Conservation (phyloP, 2,888 invertebrate genomes). For the Ophion obscuratus region DNA sequence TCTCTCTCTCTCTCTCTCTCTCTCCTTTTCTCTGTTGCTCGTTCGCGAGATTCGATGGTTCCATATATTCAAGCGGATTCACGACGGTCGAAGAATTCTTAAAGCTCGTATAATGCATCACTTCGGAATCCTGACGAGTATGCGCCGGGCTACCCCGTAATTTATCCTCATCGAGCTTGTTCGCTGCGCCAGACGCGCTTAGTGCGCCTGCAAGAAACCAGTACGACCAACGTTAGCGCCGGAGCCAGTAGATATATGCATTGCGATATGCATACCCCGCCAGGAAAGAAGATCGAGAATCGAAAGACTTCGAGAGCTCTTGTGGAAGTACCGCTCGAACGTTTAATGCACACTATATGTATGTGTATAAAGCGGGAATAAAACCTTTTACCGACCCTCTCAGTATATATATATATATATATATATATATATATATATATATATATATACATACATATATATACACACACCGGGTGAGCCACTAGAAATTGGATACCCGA, state of each 20-base stretch:
- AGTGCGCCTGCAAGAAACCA: conserved; percentile 43
- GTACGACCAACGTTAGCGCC: conserved; percentile 58
- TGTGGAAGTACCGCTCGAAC: conserved; percentile 36
- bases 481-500: too few species aligned
- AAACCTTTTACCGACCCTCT: too few species aligned
- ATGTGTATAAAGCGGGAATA: too few species aligned
- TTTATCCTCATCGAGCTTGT: conserved; percentile 56
- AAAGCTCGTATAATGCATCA: conserved; percentile 22
- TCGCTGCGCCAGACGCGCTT: conserved; percentile 53
- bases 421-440: too few species aligned
- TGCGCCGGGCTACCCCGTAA: conserved; percentile 34
- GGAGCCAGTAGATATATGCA: conserved; percentile 5
- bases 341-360: conserved; percentile 7
- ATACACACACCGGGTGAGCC: too few species aligned
- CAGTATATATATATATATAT: too few species aligned
- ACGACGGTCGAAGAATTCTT: conserved; percentile 16
- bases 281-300: conserved; percentile 55
- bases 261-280: conserved; percentile 7
- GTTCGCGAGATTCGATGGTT: conserved; percentile 18
- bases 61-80: conserved; percentile 4
- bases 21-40: too few species aligned
- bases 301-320: conserved; percentile 52
- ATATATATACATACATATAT: too few species aligned
- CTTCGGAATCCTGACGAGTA: conserved; percentile 9
- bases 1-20: too few species aligned